Evolutionary conservation across 2,113 vertebrate genomes (phyloP), one percentile per base, ranked within the genome.

Genomic region (Boulengerochromis microlepis): DNA sequence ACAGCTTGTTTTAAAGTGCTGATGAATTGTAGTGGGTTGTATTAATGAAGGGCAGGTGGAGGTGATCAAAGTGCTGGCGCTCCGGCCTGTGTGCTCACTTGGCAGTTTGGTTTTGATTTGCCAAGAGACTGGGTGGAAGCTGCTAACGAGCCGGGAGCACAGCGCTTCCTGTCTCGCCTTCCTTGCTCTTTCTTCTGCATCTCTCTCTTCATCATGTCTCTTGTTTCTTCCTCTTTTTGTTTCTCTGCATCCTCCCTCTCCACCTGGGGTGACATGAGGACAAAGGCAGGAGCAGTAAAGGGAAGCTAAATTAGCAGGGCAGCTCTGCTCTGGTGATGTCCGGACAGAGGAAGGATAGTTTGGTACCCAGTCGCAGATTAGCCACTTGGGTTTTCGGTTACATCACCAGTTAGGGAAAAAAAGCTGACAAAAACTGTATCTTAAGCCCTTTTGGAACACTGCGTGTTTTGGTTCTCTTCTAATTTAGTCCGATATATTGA

Each of bases 81-180:
- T 16, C 10, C 2, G 18, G 71, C 19, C 80, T 4, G 19, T 53
- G 54, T 4, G 47, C 31, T 82, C 45, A 13, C 87, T 69, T 40
- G 38, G 80, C 85, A 74, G 38, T 7, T 2, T 22, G 61, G 54
- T 42, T 92, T 90, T 90, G 85, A 81, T 90, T 76, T 40, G 66
- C 57, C 52, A 56, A 47, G 16, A 82, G 56, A 35, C 56, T 4
- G 18, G 59, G 31, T 83, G 89, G 88, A 61, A 81, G 88, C 38
- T 5, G 6, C 87, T 90, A 90, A 94, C 80, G 86, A 94, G 86
- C 24, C 26, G 7, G 74, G 80, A 86, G 82, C 61, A 38, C 15
- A 6, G 56, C 11, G 3, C 81, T n/a, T 56, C 47, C 40, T 4
- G 71, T 29, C 84, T 86, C 26, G 8, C 19, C 38, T 53, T 66